phyloP scores from a whole-genome alignment of 1,140 invertebrate species.

The Heliconius hermathena region DNA sequence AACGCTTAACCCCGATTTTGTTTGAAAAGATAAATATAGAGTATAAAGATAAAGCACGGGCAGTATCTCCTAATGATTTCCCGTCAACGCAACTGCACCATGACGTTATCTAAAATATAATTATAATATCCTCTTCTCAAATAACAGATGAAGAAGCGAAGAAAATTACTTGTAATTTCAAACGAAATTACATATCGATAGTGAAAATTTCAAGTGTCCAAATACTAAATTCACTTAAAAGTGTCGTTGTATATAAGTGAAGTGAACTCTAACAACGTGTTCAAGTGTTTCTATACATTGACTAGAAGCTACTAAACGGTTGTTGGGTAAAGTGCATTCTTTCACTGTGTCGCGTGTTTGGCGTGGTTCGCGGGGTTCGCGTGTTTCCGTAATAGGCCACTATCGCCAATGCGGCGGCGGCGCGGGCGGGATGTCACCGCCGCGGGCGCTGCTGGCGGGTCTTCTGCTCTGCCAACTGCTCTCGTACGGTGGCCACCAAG shows the following conservation, averaged over 20 bases:
- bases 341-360: constrained; percentile 27
- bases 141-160: constrained; percentile 4
- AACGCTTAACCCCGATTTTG: constrained; percentile 2
- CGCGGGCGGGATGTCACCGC: constrained; percentile 73
- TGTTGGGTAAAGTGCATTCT: constrained; percentile 8
- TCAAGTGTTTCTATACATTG: neutral
- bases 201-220: neutral
- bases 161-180: neutral
- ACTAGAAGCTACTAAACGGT: neutral
- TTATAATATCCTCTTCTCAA: neutral
- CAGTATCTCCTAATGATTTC: constrained; percentile 26
- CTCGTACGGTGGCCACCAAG: constrained; percentile 77
- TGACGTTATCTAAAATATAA: neutral
- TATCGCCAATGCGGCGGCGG: constrained; percentile 76
- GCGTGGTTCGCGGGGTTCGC: constrained; percentile 42
- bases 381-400: constrained; percentile 66
- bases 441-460: constrained; percentile 76
- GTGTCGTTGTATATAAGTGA: neutral
- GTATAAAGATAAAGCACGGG: neutral
- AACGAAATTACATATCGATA: constrained; percentile 2
- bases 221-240: neutral
- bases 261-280: neutral
- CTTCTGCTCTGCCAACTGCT: constrained; percentile 76
- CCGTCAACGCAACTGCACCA: constrained; percentile 29
- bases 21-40: neutral